Percentiles rank a stretch among this genome's conserved stretches.
Evolutionary conservation across 2,113 vertebrate species (phyloP).

Genomic region (Bucco capensis): DNA sequence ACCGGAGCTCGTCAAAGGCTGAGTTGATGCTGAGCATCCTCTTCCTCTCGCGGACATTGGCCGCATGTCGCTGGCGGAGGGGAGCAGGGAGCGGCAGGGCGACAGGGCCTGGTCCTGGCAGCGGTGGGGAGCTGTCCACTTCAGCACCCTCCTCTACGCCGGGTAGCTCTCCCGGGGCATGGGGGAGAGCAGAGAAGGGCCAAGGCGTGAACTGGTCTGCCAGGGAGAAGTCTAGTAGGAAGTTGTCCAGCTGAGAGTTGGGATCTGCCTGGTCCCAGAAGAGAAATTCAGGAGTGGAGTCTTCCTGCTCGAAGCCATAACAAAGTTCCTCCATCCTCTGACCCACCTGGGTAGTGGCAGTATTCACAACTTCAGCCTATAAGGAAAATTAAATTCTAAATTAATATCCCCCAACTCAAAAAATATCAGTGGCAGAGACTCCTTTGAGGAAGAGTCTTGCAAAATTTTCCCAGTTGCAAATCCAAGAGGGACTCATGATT

Average conservation of each 20-base stretch:
- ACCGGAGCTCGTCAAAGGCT: conserved; percentile 76
- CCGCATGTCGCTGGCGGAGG: conserved; percentile 61
- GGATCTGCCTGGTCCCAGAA: conserved; percentile 72
- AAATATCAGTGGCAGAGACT: not conserved
- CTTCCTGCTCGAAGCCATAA: conserved; percentile 66
- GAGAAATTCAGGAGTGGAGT: conserved; percentile 55
- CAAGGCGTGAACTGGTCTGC: conserved; percentile 47
- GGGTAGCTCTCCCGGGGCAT: conserved; percentile 55
- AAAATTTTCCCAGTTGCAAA: not conserved
- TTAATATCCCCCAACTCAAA: too few species aligned
- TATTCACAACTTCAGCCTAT: not conserved
- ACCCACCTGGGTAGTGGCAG: not conserved
- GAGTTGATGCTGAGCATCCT: conserved; percentile 79
- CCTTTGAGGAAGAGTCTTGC: not conserved
- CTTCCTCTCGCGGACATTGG: conserved; percentile 80
- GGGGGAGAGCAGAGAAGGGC: conserved; percentile 47
- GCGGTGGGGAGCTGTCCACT: conserved; percentile 49
- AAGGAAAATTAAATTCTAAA: not conserved
- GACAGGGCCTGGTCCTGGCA: not conserved
- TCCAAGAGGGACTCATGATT: not conserved
- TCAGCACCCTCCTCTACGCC: conserved; percentile 64
- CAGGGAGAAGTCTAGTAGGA: conserved; percentile 63
- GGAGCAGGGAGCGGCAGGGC: not conserved
- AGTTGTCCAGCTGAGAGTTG: conserved; percentile 55
- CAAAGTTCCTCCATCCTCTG: conserved; percentile 70